Evolutionary conservation across 2,113 vertebrate species (phyloP), one percentile per base, ranked within the genome.

Genomic region (Corythornis vintsioides): DNA sequence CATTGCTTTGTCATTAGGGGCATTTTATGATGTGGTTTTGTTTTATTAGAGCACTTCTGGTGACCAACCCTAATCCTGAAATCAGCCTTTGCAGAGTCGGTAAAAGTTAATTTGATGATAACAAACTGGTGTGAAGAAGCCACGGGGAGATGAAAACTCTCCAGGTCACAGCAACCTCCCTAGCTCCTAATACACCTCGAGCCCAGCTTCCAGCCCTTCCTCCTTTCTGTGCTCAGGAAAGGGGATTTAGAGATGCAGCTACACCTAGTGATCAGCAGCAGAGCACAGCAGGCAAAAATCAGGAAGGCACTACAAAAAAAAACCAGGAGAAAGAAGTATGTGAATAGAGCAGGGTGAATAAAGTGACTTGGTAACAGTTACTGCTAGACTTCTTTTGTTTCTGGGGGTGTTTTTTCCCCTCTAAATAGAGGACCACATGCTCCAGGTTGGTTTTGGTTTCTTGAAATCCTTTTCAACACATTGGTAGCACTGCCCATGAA

Each of bases 231-330:
- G 25, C 67, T 67, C 67, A 64, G 86, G 57, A 79, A 89, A 95
- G 91, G 80, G 97, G 94, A 96, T 93, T 96, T 96, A 85, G 95
- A 96, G 93, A 97, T 75, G 96, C 94, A 97, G 97, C 97, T 97
- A 98, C 97, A 97, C 97, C 97, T 98, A 97, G 97, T 97, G 97
- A 97, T 97, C 94, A 95, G 96, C 93, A 66, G 63, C 50, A 87
- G 94, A 96, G 93, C 66, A 71, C 91, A 96, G 93, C 96, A 94
- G 74, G 94, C 94, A 92, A 13, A 96, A 61, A 47, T 29, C 65
- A 65, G 18, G 57, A 63, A 85, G 69, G 63, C 60, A 55, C 10
- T 38, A 60, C 31, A 24, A 43, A 65, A 43, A 63, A 15, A 24
- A 52, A 20, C 45, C 47, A 35, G 79, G 61, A 12, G 24, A 38